Conservation (phyloP, 2,113 vertebrate genomes). For the Rhinogobius similis region DNA sequence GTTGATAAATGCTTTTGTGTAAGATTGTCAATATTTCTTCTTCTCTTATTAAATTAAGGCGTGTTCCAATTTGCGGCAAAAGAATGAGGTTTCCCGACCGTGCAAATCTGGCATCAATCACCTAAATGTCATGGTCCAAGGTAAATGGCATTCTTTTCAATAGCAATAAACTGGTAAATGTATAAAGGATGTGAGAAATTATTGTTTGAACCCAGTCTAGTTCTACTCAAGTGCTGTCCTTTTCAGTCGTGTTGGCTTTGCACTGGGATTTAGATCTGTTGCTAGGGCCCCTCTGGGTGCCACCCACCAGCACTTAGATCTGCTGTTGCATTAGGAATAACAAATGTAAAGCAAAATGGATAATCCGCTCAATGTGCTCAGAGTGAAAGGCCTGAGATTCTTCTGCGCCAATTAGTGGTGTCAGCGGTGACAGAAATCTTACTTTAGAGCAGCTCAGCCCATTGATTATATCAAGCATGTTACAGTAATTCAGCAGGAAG, state of each 20-base stretch:
- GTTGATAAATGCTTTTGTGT: conserved; percentile 12
- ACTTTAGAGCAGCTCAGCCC: conserved; percentile 49
- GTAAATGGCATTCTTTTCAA: conserved; percentile 57
- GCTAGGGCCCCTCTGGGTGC: conserved; percentile 32
- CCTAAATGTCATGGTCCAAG: conserved; percentile 68
- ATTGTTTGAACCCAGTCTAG: not conserved
- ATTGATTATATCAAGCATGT: conserved; percentile 59
- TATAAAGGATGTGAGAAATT: conserved; percentile 39
- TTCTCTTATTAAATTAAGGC: conserved; percentile 28
- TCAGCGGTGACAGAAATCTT: conserved; percentile 62
- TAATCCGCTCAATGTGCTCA: conserved; percentile 61
- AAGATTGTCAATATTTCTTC: conserved; percentile 5
- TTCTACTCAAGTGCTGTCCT: conserved; percentile 34
- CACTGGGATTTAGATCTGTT: conserved; percentile 50
- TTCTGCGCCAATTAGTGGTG: conserved; percentile 64
- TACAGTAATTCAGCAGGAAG: conserved; percentile 37
- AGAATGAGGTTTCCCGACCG: conserved; percentile 35
- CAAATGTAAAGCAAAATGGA: conserved; percentile 66
- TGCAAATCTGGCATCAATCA: conserved; percentile 61
- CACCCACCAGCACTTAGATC: conserved; percentile 56
- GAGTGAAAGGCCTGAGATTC: conserved; percentile 62
- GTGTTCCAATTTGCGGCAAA: conserved; percentile 44
- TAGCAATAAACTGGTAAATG: conserved; percentile 54
- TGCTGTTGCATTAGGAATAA: conserved; percentile 57
- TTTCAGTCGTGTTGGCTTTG: conserved; percentile 45